These are phyloP conservation scores for Serilophus lunatus DNA, from an alignment of 2,113 vertebrate genomes.

Conservation along the genomic window DNA sequence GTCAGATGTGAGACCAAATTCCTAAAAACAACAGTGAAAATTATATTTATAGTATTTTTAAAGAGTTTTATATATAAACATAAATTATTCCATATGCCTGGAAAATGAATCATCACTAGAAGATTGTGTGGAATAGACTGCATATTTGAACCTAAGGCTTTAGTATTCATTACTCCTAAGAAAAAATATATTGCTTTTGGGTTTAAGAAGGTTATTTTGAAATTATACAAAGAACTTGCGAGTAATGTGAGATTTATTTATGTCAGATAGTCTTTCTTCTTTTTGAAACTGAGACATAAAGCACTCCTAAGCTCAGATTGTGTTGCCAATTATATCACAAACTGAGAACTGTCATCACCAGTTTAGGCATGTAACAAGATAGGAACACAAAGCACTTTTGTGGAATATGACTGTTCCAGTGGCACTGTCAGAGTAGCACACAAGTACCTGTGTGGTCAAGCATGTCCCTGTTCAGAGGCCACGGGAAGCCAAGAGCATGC, in stretches of 20 bases:
- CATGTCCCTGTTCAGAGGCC: neutral
- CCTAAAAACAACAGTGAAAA: neutral
- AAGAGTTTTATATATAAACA: neutral
- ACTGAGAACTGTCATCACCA: neutral
- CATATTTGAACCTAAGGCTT: neutral
- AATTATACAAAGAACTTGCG: neutral
- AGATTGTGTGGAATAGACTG: neutral
- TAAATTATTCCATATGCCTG: neutral
- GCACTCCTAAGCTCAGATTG: neutral
- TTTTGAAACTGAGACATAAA: neutral
- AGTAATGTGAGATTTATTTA: neutral
- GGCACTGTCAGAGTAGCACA: neutral
- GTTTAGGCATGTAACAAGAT: neutral
- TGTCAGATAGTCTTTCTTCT: neutral
- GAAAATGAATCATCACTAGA: neutral
- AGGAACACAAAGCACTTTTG: neutral
- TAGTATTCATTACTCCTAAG: neutral
- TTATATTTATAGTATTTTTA: neutral
- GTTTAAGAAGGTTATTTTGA: neutral
- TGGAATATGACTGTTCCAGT: neutral
- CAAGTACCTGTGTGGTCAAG: too few relatives aligned
- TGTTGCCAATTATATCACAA: neutral
- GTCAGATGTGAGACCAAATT: neutral
- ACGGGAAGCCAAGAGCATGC: neutral
- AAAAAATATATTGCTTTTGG: neutral